A percentile compares a stretch with the other conserved stretches of the same genome.
Evolutionary conservation across 2,888 invertebrate species (phyloP).

Genomic region (Mylabris sibirica): DNA sequence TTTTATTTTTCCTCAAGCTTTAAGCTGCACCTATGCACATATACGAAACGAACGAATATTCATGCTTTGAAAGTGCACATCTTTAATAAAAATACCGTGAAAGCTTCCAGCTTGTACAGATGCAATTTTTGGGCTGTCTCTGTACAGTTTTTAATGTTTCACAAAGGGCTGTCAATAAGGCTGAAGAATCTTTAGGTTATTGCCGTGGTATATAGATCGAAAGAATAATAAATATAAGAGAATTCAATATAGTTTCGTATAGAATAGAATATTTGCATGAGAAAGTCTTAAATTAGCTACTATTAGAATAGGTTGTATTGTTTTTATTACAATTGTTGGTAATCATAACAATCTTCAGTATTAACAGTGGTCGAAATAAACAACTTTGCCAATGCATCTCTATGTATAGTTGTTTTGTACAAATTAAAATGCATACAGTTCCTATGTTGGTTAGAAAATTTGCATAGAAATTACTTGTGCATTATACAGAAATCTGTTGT

Average conservation of each 20-base stretch:
- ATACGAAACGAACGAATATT: no score
- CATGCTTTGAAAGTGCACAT: no score
- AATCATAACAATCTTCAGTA: neutral
- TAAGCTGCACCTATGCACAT: no score
- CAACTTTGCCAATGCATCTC: neutral
- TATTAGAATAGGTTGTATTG: neutral
- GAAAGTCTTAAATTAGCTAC: neutral
- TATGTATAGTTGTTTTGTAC: neutral
- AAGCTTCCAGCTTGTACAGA: no score
- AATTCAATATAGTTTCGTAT: neutral
- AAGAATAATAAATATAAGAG: no score
- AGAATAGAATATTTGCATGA: neutral
- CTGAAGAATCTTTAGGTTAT: no score
- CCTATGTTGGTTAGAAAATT: conserved; percentile 21
- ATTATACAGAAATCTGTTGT: neutral
- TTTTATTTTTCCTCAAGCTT: no score
- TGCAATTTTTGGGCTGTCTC: no score
- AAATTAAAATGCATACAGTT: conserved; percentile 28
- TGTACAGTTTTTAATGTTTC: neutral
- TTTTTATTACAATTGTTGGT: neutral
- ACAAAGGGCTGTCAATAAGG: no score
- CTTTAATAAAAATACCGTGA: no score
- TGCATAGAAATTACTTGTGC: conserved; percentile 30
- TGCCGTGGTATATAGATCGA: no score
- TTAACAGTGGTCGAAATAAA: neutral